Percentiles rank a stretch among this genome's conserved stretches.
Conservation (phyloP, 2,113 vertebrate genomes). For the Bufo bufo region DNA sequence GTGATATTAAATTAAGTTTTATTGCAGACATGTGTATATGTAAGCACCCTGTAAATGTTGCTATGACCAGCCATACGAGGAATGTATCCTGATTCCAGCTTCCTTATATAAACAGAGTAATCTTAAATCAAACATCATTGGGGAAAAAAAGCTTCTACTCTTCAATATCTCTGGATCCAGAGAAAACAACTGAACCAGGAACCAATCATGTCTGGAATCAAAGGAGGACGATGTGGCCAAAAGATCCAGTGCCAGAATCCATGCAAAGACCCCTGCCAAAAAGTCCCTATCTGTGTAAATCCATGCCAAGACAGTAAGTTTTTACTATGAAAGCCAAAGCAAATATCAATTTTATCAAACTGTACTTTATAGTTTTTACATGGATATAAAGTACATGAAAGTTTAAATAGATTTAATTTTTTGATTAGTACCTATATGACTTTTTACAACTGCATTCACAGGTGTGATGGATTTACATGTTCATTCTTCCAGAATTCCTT, state of each 20-base stretch:
- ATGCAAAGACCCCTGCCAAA: constrained; percentile 35
- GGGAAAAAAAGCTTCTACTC: background rate
- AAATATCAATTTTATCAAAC: no score
- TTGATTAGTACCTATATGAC: no score
- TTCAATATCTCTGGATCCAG: background rate
- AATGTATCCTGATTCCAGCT: background rate
- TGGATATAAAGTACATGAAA: no score
- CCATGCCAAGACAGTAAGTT: constrained; percentile 19
- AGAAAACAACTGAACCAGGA: background rate
- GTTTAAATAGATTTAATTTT: no score
- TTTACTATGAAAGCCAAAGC: background rate
- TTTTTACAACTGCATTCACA: no score
- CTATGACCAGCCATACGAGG: background rate
- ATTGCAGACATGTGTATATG: background rate
- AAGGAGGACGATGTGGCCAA: constrained; percentile 1
- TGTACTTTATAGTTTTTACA: no score
- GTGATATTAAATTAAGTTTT: background rate
- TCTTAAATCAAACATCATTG: background rate
- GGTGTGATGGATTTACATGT: no score
- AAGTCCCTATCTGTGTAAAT: background rate
- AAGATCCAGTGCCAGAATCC: background rate
- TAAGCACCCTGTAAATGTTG: background rate
- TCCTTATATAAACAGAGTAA: constrained; percentile 11
- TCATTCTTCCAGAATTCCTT: no score
- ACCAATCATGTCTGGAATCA: constrained; percentile 26